A percentile compares a stretch with the other conserved stretches of the same genome.
phyloP scores from a whole-genome alignment of 2,797 vertebrate species.

The Phalloptychus januarius region DNA sequence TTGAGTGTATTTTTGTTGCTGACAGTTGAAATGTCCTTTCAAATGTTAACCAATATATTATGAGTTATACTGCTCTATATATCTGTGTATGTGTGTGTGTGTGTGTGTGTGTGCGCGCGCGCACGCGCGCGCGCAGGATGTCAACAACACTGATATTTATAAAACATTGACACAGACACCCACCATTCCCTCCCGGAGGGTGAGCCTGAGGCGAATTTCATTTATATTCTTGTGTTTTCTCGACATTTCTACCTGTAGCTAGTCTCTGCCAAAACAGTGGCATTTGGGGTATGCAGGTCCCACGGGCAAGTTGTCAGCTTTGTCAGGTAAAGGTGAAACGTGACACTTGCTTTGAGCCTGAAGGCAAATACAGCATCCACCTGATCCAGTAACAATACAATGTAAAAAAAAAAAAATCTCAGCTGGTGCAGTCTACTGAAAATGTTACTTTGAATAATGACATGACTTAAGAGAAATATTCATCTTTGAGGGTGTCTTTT shows the following conservation, averaged over 20 bases:
- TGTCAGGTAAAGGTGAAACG: conserved; percentile 41
- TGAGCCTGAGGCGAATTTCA: conserved; percentile 25
- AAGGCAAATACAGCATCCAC: conserved; percentile 25
- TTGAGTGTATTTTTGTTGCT: conserved; percentile 48
- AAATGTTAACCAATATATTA: conserved; percentile 61
- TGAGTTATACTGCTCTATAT: conserved; percentile 27
- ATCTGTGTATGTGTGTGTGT: conserved; percentile 22
- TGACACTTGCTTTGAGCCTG: conserved; percentile 26
- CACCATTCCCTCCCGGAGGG: conserved; percentile 19
- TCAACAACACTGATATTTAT: conserved; percentile 20
- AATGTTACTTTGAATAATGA: conserved; percentile 20
- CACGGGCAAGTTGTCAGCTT: conserved; percentile 38
- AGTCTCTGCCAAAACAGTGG: conserved; percentile 20
- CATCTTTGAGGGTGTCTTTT: not conserved
- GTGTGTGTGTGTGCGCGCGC: conserved; percentile 23
- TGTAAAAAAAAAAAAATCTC: not conserved
- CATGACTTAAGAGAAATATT: conserved; percentile 5
- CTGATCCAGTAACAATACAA: conserved; percentile 26
- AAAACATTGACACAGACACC: conserved; percentile 29
- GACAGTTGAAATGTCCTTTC: conserved; percentile 52
- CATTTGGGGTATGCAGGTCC: conserved; percentile 32
- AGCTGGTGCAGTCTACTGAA: not conserved
- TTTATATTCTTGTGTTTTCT: conserved; percentile 28
- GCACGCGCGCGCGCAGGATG: conserved; percentile 28
- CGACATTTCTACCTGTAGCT: conserved; percentile 22